Base-by-base conservation (phyloP, 2,888 invertebrate species). In the Dugesia japonica region DNA sequence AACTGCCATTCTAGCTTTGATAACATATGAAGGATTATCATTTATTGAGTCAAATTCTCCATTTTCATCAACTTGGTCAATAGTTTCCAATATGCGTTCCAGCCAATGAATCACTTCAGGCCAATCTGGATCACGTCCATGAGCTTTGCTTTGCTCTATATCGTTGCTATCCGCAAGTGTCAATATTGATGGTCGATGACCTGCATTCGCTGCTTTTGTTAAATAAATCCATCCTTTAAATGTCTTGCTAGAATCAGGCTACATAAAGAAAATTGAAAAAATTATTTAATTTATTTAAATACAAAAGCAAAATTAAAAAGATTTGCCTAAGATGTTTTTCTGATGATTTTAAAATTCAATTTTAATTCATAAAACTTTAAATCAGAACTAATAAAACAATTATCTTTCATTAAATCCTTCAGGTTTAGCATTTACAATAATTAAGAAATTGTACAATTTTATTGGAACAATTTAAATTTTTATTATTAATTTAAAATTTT, bases 121-220 rank as follows among this genome's bases (percentile, higher is more conserved):
- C 72, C 72, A 72, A 28, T 72, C 72, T 4, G 72, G 28, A n/a
- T 72, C 72, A 23, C 4, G n/a, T 4, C 56, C 56, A 56, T 56
- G n/a, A 13, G 17, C 17, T 56, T 56, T 23, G 17, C 56, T 20
- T 56, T 56, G 56, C 17, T n/a, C 23, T 23, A 56, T n/a, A n/a
- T 56, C 56, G 23, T 72, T 17, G 28, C 9, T 15, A 27, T 72
- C 72, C 4, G 28, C 72, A 1, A 72, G n/a, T 7, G 23, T 15
- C 27, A 72, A 13, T 31, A 72, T 72, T 15, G 28, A 28, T n/a
- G 72, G 28, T 7, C 72, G 15, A 31, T 72, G 28, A 1, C 72
- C 72, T 9, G 72, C 72, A 15, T 72, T 20, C 13, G 72, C 72
- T 26, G 72, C 72, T 72, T 31, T 27, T n/a, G 72, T 72, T 26